phyloP scores from a whole-genome alignment of 2,888 invertebrate genomes.

The Masnerella sp. region DNA sequence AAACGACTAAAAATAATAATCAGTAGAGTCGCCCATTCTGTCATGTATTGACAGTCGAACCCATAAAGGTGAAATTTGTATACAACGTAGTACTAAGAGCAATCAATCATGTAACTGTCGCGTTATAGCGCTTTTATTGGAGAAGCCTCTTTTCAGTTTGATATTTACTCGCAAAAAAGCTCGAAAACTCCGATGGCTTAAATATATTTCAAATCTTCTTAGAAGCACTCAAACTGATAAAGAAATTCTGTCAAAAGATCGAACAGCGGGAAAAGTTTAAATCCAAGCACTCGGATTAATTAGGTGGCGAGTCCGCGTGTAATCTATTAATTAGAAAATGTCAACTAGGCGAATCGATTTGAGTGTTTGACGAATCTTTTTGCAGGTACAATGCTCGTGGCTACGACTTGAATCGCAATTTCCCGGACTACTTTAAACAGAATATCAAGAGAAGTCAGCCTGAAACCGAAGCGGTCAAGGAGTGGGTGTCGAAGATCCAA shows the following conservation, averaged over 20 bases:
- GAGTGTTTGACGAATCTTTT: constrained; percentile 51
- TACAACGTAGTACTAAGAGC: constrained; percentile 1
- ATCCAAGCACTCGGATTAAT: constrained; percentile 1
- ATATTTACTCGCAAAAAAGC: constrained; percentile 36
- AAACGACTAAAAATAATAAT: too few relatives aligned
- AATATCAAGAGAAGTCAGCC: constrained; percentile 93
- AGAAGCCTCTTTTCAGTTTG: constrained; percentile 44
- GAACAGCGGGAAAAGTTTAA: constrained; percentile 1
- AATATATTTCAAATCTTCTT: constrained; percentile 34
- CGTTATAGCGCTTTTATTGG: constrained; percentile 30
- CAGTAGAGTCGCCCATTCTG: too few relatives aligned
- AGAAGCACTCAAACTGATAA: constrained; percentile 46
- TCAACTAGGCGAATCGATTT: constrained; percentile 3
- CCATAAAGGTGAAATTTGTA: constrained; percentile 35
- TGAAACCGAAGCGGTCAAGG: constrained; percentile 96
- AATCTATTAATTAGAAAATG: constrained; percentile 30
- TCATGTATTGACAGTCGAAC: too few relatives aligned
- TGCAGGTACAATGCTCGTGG: constrained; percentile 90
- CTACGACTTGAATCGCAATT: constrained; percentile 96
- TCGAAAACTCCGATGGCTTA: constrained; percentile 36
- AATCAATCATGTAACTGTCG: constrained; percentile 43
- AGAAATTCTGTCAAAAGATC: constrained; percentile 11
- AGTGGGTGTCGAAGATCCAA: constrained; percentile 95
- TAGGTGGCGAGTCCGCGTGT: background rate
- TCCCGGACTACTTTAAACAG: constrained; percentile 95